These are phyloP conservation scores for Caenorhabditis uteleia DNA, from an alignment of 2,888 invertebrate species.

Conservation along the genomic window DNA sequence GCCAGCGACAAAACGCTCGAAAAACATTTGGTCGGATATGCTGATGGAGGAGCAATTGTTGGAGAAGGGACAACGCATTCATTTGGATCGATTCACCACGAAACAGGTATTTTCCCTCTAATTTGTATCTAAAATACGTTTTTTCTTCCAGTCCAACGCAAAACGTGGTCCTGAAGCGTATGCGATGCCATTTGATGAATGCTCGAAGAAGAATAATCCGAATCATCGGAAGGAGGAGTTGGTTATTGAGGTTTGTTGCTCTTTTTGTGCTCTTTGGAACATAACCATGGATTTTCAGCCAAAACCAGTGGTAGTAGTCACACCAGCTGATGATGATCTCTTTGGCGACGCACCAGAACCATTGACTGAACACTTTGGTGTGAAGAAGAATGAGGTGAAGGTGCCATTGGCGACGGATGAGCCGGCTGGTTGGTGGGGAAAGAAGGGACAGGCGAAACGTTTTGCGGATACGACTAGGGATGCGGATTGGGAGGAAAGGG, in stretches of 20 bases:
- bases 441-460: constrained; percentile 14
- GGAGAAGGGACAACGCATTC: constrained; percentile 25
- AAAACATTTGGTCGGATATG: constrained; percentile 40
- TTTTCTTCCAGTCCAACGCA: neutral
- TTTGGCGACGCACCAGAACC: constrained; percentile 48
- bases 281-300: no score
- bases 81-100: constrained; percentile 11
- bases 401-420: neutral
- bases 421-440: constrained; percentile 26
- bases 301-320: constrained; percentile 38
- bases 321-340: constrained; percentile 48
- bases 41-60: constrained; percentile 33
- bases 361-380: constrained; percentile 43
- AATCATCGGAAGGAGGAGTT: no score
- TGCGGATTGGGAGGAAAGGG: no score
- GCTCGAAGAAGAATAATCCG: constrained; percentile 9
- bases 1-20: constrained; percentile 23
- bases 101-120: constrained; percentile 17
- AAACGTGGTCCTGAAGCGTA: constrained; percentile 30
- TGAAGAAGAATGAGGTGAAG: constrained; percentile 25
- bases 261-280: no score
- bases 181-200: constrained; percentile 21
- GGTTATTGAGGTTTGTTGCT: no score
- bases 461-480: no score
- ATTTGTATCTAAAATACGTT: no score